Conservation (phyloP, 2,113 vertebrate genomes). For the Oryzias woworae region DNA sequence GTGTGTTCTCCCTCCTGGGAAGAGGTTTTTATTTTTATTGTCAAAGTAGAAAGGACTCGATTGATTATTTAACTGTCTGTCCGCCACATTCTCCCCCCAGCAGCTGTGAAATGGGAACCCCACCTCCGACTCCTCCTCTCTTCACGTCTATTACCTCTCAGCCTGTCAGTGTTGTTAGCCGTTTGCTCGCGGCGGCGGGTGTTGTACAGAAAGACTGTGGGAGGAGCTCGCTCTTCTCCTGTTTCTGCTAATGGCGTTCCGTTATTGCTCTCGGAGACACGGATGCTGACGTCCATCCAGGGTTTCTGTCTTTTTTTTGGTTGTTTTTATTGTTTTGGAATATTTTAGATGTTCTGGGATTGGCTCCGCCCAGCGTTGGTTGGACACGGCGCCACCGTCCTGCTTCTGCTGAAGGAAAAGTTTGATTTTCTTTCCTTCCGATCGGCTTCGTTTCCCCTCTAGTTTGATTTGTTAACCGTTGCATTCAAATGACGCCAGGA, state of each 20-base stretch:
- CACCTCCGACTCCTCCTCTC: conserved; percentile 31
- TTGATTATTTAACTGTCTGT: conserved; percentile 73
- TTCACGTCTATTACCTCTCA: conserved; percentile 50
- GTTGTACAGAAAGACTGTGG: conserved; percentile 76
- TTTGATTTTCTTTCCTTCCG: too few relatives aligned
- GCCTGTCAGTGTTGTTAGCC: conserved; percentile 80
- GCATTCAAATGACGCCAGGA: conserved; percentile 7
- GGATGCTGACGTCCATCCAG: too few relatives aligned
- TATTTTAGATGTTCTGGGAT: neutral
- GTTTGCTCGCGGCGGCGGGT: conserved; percentile 70
- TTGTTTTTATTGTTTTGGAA: neutral
- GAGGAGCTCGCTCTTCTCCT: conserved; percentile 53
- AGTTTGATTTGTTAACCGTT: too few relatives aligned
- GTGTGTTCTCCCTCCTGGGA: conserved; percentile 54
- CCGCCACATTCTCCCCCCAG: conserved; percentile 70
- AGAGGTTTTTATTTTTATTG: conserved; percentile 57
- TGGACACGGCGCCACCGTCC: conserved; percentile 23
- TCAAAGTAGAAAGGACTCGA: conserved; percentile 69
- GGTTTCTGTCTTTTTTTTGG: conserved; percentile 20
- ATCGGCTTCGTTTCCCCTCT: too few relatives aligned
- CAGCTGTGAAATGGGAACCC: conserved; percentile 81
- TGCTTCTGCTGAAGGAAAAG: neutral
- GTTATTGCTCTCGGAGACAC: too few relatives aligned
- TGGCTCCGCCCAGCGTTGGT: neutral
- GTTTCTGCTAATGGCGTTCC: conserved; percentile 33